Evolutionary conservation across 2,888 invertebrate genomes (phyloP).

Genomic region (Mimas tiliae): DNA sequence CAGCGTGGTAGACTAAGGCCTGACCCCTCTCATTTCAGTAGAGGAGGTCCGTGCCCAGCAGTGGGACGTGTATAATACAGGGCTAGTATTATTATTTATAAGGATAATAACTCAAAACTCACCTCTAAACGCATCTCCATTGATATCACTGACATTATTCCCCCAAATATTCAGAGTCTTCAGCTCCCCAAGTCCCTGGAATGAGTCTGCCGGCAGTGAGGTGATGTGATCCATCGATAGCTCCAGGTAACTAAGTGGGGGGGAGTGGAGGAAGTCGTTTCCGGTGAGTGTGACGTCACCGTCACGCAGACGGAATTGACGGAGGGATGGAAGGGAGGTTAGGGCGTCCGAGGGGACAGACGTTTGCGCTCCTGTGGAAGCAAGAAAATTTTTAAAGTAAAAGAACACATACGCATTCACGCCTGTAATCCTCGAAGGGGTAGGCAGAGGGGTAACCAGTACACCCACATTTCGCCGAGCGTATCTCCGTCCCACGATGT

Average conservation of each 20-base stretch:
- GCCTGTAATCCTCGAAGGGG: too few relatives aligned
- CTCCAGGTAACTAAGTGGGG: conserved; percentile 31
- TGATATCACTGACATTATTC: conserved; percentile 40
- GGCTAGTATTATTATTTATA: too few relatives aligned
- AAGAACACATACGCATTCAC: too few relatives aligned
- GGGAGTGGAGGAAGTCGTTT: conserved; percentile 6
- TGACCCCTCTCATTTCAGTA: too few relatives aligned
- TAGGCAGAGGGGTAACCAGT: too few relatives aligned
- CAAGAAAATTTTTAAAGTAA: background rate
- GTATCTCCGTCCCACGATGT: too few relatives aligned
- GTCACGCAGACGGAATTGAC: conserved; percentile 21
- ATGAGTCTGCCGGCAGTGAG: conserved; percentile 34
- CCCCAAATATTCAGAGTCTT: conserved; percentile 37
- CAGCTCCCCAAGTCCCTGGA: conserved; percentile 39
- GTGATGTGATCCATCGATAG: conserved; percentile 30
- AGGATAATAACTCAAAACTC: too few relatives aligned
- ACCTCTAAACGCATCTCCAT: conserved; percentile 37
- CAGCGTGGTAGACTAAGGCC: too few relatives aligned
- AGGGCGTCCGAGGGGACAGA: conserved; percentile 18
- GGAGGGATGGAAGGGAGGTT: conserved; percentile 11
- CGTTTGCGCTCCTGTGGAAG: conserved; percentile 8
- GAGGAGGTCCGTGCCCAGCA: too few relatives aligned
- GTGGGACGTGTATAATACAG: too few relatives aligned
- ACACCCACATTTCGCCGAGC: too few relatives aligned
- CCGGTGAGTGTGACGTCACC: conserved; percentile 2